Percentiles rank a stretch among this genome's conserved stretches.
phyloP scores from a whole-genome alignment of 1,140 invertebrate genomes.

The Leptonema lineaticorne region DNA sequence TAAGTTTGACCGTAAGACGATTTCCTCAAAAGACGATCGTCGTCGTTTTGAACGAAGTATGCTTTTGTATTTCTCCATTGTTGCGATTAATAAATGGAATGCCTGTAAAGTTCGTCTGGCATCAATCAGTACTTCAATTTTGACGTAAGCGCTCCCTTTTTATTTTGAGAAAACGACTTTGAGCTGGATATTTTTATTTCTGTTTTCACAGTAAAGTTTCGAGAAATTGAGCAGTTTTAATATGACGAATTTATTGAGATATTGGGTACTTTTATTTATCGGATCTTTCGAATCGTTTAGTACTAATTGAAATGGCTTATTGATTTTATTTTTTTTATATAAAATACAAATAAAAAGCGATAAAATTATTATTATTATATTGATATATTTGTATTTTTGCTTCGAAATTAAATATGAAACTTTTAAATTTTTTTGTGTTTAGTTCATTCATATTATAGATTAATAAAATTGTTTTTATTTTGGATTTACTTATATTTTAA shows the following conservation, averaged over 20 bases:
- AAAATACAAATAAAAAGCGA: no score
- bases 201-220: no score
- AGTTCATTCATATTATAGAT: no score
- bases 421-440: no score
- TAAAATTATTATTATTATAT: no score
- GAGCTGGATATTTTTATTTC: no score
- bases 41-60: not conserved
- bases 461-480: not conserved
- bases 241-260: constrained; percentile 9
- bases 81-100: not conserved
- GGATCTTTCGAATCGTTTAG: not conserved
- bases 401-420: no score
- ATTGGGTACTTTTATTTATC: not conserved
- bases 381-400: no score
- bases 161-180: not conserved
- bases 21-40: no score
- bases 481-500: not conserved
- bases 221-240: no score
- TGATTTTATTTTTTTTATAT: no score
- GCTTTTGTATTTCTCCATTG: not conserved
- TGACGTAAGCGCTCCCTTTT: not conserved
- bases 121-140: not conserved
- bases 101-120: not conserved
- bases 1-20: not conserved
- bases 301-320: not conserved